Base-by-base conservation (phyloP, 2,797 vertebrate genomes). In the Ibycter americanus region DNA sequence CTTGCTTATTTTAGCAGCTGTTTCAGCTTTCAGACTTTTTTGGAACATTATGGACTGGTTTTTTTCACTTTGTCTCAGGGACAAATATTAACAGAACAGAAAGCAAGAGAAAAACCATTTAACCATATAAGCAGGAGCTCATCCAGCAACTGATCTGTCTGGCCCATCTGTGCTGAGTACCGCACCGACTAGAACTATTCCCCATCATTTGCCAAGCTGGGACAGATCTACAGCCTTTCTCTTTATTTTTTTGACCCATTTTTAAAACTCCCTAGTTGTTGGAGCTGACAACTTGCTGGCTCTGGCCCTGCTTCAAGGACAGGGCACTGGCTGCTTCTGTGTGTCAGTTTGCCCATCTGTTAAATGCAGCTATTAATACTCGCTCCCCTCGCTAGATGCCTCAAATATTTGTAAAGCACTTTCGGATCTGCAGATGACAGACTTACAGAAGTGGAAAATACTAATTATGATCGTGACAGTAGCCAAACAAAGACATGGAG, bases 1-100 rank as follows among this genome's bases (percentile, higher is more conserved):
- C 89, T 96, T 83, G 91, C 94, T 95, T 97, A 93, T 97, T 97
- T 96, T 95, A 96, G 94, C 93, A 97, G 96, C 93, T 97, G 94
- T 95, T 96, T 95, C 90, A 95, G 92, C 82, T 91, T 94, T 92
- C 49, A 83, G 89, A 36, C 40, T 76, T 88, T 88, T 74, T 93
- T 89, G 89, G 94, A 96, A 97, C 83, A 61, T 87, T 36, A 29
- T 22, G 91, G 89, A 74, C 87, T 84, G 56, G 70, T 38, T 34
- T 90, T 92, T 87, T 83, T 74, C 66, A n/a, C 54, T 87, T 93
- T 82, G 89, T 95, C 95, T 91, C 87, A 94, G 90, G 76, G 77
- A 83, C 62, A 91, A 95, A 91, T 83, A 63, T 58, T 72, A 94
- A 44, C 86, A 65, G 89, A 79, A 73, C 62, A 83, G 86, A 90